Evolutionary conservation across 2,888 invertebrate genomes (phyloP).

Genomic region (Germaria angustata): DNA sequence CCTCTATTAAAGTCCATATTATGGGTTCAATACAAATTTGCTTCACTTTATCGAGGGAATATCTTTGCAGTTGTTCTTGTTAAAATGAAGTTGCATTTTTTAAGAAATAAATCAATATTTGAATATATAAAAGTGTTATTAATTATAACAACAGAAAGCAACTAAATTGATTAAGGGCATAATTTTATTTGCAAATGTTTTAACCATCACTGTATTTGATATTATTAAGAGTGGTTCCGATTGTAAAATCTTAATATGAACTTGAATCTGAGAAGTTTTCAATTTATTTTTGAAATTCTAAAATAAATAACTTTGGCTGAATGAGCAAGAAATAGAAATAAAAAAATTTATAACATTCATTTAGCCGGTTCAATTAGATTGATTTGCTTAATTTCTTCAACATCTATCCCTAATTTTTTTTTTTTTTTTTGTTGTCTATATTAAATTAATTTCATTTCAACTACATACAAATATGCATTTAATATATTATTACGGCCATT

Average conservation of each 20-base stretch:
- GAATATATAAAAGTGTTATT: too few species aligned
- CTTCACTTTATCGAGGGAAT: too few species aligned
- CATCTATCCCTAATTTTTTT: not conserved
- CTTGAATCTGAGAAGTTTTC: conserved; percentile 42
- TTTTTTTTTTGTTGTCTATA: conserved; percentile 2
- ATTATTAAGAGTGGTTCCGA: conserved; percentile 5
- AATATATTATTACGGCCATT: conserved; percentile 11
- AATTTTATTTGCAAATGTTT: not conserved
- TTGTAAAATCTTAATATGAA: conserved; percentile 47
- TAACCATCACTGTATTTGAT: not conserved
- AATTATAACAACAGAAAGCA: too few species aligned
- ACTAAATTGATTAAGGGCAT: not conserved
- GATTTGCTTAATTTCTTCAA: conserved; percentile 27
- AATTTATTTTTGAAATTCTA: conserved; percentile 39
- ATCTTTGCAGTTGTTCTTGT: too few species aligned
- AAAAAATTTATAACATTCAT: conserved; percentile 4
- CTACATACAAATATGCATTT: not conserved
- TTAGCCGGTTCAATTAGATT: not conserved
- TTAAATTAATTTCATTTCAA: conserved; percentile 26
- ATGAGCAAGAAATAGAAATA: not conserved
- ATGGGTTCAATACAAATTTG: too few species aligned
- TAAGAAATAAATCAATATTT: too few species aligned
- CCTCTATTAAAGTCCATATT: too few species aligned
- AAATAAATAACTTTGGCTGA: not conserved
- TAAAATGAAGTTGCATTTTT: too few species aligned